These are phyloP conservation scores for Alfaro cultratus DNA, from an alignment of 2,797 vertebrate species.

Conservation along the genomic window DNA sequence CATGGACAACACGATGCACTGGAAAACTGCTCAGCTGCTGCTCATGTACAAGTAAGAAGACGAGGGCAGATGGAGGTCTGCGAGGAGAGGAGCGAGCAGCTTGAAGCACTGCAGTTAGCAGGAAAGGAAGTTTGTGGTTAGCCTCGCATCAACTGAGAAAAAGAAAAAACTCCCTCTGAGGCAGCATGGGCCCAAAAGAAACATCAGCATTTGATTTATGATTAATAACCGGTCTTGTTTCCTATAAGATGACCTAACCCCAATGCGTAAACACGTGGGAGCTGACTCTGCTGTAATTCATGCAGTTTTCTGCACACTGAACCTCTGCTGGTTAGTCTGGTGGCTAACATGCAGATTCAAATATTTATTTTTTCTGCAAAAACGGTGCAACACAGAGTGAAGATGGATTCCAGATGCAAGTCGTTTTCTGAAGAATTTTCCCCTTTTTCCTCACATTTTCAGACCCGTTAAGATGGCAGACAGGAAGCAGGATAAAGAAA, in stretches of 20 bases:
- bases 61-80: neutral
- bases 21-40: too few species aligned
- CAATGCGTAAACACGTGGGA: neutral
- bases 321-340: neutral
- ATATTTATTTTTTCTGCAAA: neutral
- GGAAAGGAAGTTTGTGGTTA: conserved; percentile 68
- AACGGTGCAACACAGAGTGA: neutral
- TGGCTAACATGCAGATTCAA: neutral
- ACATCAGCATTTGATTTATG: neutral
- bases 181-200: neutral
- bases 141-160: conserved; percentile 42
- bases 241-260: neutral
- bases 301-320: neutral
- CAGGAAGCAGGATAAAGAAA: neutral
- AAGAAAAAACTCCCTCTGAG: neutral
- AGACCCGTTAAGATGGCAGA: neutral
- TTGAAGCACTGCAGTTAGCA: conserved; percentile 38
- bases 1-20: neutral
- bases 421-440: neutral
- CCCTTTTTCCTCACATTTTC: neutral
- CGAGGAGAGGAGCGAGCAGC: conserved; percentile 43
- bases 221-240: neutral
- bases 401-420: neutral
- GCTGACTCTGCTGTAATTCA: neutral
- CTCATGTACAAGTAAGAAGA: neutral